These are phyloP conservation scores for Catalaphyllia jardinei DNA, from an alignment of 64 coral and sea anemone species.

Conservation along the genomic window DNA sequence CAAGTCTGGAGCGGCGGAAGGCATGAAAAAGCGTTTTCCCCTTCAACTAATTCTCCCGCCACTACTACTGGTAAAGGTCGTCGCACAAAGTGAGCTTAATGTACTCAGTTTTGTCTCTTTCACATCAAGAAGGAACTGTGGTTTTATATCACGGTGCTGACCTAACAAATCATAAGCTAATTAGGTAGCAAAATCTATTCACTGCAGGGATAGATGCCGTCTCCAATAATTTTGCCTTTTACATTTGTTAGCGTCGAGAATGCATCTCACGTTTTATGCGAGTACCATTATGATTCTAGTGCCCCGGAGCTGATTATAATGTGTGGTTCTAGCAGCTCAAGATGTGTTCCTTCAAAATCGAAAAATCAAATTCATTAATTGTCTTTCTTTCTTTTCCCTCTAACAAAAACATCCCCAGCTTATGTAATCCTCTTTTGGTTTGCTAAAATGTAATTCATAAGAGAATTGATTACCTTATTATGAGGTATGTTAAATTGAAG, in stretches of 20 bases:
- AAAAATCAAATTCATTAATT: neutral
- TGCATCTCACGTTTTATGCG: neutral
- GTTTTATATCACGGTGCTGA: neutral
- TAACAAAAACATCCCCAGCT: no score
- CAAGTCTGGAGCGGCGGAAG: neutral
- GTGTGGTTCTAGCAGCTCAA: neutral
- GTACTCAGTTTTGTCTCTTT: neutral
- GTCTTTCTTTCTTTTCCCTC: neutral
- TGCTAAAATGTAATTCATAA: no score
- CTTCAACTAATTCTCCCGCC: neutral
- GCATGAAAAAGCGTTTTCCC: neutral
- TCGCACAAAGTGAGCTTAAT: constrained; percentile 4
- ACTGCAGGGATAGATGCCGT: neutral
- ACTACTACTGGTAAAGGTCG: neutral
- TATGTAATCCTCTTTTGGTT: no score
- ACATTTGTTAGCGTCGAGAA: neutral
- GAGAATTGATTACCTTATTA: no score
- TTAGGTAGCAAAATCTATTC: constrained; percentile 42
- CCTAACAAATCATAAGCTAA: neutral
- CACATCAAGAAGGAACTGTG: neutral
- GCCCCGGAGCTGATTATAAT: neutral
- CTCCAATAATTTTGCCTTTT: neutral
- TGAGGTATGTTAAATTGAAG: no score
- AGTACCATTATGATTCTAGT: neutral
- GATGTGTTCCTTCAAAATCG: neutral